phyloP scores from a whole-genome alignment of 2,797 vertebrate genomes.

The Sebastes kiyomatsui region DNA sequence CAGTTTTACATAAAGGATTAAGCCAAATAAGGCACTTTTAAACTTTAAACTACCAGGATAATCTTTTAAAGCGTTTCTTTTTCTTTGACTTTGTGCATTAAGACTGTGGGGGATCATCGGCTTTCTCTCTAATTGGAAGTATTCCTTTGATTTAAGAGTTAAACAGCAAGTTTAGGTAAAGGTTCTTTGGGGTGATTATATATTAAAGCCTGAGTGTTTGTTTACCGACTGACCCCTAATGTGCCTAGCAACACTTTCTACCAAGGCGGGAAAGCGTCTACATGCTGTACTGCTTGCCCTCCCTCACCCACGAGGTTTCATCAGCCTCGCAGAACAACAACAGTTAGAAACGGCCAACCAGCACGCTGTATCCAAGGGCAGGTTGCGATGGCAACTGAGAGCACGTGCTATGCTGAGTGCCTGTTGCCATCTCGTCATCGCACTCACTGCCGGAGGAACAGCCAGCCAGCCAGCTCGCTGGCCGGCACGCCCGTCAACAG shows the following conservation, averaged over 20 bases:
- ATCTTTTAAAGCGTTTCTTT: constrained; percentile 47
- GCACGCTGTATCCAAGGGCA: constrained; percentile 84
- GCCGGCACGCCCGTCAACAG: constrained; percentile 64
- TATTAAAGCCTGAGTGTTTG: constrained; percentile 58
- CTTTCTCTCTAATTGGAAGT: constrained; percentile 50
- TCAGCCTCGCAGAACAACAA: constrained; percentile 83
- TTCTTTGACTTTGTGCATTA: constrained; percentile 1
- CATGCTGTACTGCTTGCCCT: constrained; percentile 57
- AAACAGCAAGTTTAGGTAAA: constrained; percentile 33
- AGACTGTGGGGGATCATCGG: constrained; percentile 41
- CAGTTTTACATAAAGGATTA: neutral
- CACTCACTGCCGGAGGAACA: constrained; percentile 64
- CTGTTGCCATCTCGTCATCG: constrained; percentile 84
- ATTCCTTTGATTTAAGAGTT: constrained; percentile 45
- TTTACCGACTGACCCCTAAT: constrained; percentile 77
- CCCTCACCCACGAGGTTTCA: constrained; percentile 78
- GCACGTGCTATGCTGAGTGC: constrained; percentile 77
- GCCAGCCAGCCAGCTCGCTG: constrained; percentile 77
- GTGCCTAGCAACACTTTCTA: constrained; percentile 84
- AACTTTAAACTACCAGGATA: neutral
- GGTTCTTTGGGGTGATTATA: constrained; percentile 20
- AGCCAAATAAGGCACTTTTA: neutral
- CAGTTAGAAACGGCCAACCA: constrained; percentile 82
- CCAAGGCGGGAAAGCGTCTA: constrained; percentile 52
- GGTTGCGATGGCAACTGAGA: constrained; percentile 84